Evolutionary conservation across 1,140 invertebrate genomes (phyloP).

Genomic region (Idris sp.): DNA sequence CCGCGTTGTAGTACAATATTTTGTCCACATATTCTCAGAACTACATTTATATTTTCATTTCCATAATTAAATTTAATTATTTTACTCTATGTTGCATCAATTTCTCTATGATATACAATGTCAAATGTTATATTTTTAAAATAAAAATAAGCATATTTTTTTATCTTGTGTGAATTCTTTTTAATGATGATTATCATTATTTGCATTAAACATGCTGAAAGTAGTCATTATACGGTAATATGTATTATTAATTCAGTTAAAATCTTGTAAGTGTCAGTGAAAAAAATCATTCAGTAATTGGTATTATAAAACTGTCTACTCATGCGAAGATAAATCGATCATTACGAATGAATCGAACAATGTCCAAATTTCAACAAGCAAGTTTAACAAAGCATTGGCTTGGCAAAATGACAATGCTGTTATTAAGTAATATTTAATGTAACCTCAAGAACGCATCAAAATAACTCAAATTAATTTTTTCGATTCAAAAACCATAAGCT

Average conservation of each 20-base stretch:
- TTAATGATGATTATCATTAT: background rate
- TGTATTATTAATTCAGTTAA: slow-evolving; percentile 8
- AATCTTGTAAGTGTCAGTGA: background rate
- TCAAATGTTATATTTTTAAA: background rate
- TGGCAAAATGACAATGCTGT: slow-evolving; percentile 26
- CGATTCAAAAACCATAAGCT: background rate
- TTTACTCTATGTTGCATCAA: no score
- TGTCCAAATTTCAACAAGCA: slow-evolving; percentile 19
- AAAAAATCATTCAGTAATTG: slow-evolving; percentile 3
- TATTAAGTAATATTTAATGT: slow-evolving; percentile 42
- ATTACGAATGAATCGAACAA: slow-evolving; percentile 15
- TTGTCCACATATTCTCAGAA: background rate
- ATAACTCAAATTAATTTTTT: slow-evolving; percentile 25
- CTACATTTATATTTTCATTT: no score
- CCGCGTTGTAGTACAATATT: slow-evolving; percentile 19
- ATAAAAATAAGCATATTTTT: no score
- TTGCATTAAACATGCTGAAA: background rate
- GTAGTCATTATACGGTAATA: slow-evolving; percentile 9
- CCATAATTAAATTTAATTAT: background rate
- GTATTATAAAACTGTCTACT: slow-evolving; percentile 22
- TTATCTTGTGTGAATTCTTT: no score
- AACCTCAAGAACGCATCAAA: slow-evolving; percentile 28
- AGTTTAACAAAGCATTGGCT: slow-evolving; percentile 20
- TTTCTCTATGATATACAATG: no score
- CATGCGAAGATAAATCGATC: slow-evolving; percentile 32